These are phyloP conservation scores for Leptinotarsa tumamoca DNA, from an alignment of 2,888 invertebrate species.

Conservation along the genomic window DNA sequence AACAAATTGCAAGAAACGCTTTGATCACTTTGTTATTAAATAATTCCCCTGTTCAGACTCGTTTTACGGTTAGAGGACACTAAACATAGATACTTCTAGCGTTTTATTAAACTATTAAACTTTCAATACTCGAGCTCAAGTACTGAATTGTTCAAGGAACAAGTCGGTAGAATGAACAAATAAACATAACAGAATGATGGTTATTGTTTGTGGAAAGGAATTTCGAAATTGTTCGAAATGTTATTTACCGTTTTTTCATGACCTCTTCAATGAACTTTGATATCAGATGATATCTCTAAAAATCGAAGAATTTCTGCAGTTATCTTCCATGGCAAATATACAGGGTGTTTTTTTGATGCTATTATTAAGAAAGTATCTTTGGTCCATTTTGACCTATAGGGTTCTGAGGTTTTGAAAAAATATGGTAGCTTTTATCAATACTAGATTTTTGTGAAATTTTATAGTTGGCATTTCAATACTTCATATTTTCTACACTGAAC, in stretches of 20 bases:
- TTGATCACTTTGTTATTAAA: constrained; percentile 26
- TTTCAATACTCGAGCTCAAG: constrained; percentile 13
- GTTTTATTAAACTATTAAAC: constrained; percentile 26
- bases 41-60: constrained; percentile 10
- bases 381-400: too few species aligned
- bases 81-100: constrained; percentile 18
- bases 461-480: too few species aligned
- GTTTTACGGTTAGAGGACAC: constrained; percentile 27
- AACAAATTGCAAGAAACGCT: constrained; percentile 28
- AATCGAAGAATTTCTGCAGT: too few species aligned
- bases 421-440: too few species aligned
- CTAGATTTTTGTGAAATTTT: too few species aligned
- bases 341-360: too few species aligned
- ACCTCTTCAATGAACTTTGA: not conserved
- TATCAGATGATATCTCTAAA: not conserved
- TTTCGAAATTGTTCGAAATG: constrained; percentile 1
- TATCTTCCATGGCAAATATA: too few species aligned
- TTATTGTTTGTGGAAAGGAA: not conserved
- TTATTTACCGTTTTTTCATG: constrained; percentile 11
- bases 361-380: too few species aligned
- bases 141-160: constrained; percentile 17
- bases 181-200: not conserved
- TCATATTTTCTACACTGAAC: too few species aligned
- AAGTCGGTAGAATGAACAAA: not conserved
- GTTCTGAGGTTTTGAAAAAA: too few species aligned